These are phyloP conservation scores for Erebia ligea DNA, from an alignment of 2,888 invertebrate genomes.

Conservation along the genomic window DNA sequence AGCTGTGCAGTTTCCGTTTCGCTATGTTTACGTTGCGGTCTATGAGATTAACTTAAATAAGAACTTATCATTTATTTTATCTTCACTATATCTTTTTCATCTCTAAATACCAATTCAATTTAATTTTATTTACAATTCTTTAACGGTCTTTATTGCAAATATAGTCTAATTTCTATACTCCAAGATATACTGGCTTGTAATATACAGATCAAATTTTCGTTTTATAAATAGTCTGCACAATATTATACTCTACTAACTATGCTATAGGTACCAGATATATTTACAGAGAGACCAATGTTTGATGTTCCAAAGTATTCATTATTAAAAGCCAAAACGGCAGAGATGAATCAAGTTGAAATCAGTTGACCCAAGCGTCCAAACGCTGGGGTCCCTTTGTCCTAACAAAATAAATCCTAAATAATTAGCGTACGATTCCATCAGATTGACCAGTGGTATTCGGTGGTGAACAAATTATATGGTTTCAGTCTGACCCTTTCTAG, in stretches of 20 bases:
- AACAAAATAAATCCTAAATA: constrained; percentile 78
- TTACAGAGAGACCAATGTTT: constrained; percentile 27
- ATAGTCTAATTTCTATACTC: too few relatives aligned
- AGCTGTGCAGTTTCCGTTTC: too few relatives aligned
- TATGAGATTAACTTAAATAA: too few relatives aligned
- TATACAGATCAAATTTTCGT: too few relatives aligned
- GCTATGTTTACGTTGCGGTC: too few relatives aligned
- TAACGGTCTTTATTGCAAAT: too few relatives aligned
- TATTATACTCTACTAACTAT: neutral
- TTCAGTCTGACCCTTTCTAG: constrained; percentile 6
- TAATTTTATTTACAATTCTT: too few relatives aligned
- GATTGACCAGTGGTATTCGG: constrained; percentile 40
- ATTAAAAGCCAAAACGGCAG: constrained; percentile 52
- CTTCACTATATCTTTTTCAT: too few relatives aligned
- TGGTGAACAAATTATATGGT: constrained; percentile 35
- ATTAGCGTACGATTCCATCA: constrained; percentile 55
- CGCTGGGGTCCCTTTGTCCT: constrained; percentile 61
- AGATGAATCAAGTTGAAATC: constrained; percentile 59
- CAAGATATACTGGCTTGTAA: too few relatives aligned
- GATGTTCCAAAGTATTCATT: constrained; percentile 33
- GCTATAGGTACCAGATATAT: constrained; percentile 9
- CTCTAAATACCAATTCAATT: too few relatives aligned
- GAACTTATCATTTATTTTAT: too few relatives aligned
- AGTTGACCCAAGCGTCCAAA: constrained; percentile 65
- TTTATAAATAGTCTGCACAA: too few relatives aligned